A percentile compares a stretch with the other conserved stretches of the same genome.
Conservation (phyloP, 2,888 invertebrate genomes). For the Brachynemurus nebulosus region DNA sequence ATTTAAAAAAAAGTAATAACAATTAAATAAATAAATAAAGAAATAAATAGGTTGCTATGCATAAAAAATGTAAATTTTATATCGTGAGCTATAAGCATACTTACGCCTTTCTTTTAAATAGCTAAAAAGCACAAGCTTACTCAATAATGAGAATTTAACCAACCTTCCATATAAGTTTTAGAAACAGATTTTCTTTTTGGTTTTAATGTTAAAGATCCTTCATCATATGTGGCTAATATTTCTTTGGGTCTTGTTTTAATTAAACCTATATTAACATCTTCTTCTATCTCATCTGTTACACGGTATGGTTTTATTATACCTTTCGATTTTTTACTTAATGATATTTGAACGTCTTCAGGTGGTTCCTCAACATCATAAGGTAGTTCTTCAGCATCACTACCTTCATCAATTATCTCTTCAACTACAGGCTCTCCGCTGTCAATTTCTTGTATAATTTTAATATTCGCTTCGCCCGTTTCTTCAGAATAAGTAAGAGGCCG, state of each 20-base stretch:
- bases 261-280: constrained; percentile 39
- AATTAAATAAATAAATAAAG: constrained; percentile 5
- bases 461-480: constrained; percentile 62
- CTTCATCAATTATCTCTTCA: constrained; percentile 52
- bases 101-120: too few relatives aligned
- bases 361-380: constrained; percentile 36
- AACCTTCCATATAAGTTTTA: constrained; percentile 53
- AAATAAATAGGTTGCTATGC: constrained; percentile 4
- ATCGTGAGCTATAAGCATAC: too few relatives aligned
- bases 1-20: not conserved
- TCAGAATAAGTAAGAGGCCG: constrained; percentile 61
- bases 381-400: constrained; percentile 40
- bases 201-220: constrained; percentile 55
- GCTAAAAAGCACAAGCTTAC: too few relatives aligned
- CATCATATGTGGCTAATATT: constrained; percentile 39
- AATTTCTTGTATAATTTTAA: constrained; percentile 50
- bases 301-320: constrained; percentile 38
- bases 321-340: constrained; percentile 32
- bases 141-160: too few relatives aligned
- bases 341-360: constrained; percentile 38
- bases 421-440: constrained; percentile 42
- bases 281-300: constrained; percentile 46
- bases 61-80: too few relatives aligned
- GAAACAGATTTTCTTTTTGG: constrained; percentile 53
- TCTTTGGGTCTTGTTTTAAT: constrained; percentile 33